Evolutionary conservation across 1,140 invertebrate genomes (phyloP).

Genomic region (Caenorhabditis brenneri): DNA sequence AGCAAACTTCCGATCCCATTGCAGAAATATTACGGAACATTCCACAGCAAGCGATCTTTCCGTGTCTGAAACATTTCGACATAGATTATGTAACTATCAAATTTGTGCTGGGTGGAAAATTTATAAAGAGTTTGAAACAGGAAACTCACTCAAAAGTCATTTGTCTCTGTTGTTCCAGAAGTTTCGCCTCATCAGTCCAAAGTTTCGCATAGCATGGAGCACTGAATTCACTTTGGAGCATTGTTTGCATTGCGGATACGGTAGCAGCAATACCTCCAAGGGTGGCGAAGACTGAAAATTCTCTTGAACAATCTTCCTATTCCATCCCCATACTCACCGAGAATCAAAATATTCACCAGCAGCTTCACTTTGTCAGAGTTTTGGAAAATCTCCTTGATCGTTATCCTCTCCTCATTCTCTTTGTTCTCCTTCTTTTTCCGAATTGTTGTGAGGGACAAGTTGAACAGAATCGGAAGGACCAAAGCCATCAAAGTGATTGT

Average conservation of each 20-base stretch:
- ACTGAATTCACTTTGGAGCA: constrained; percentile 38
- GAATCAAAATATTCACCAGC: constrained; percentile 14
- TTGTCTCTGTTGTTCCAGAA: constrained; percentile 3
- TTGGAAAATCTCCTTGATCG: constrained; percentile 7
- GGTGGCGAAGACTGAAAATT: constrained; percentile 3
- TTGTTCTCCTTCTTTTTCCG: constrained; percentile 13
- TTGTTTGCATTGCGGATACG: constrained; percentile 26
- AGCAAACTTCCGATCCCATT: constrained; percentile 7
- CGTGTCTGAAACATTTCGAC: background rate
- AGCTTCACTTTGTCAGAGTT: constrained; percentile 14
- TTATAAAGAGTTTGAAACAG: background rate
- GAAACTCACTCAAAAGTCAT: background rate
- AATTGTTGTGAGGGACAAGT: constrained; percentile 50
- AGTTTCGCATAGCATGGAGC: constrained; percentile 36
- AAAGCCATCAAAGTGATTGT: constrained; percentile 69
- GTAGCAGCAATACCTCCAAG: constrained; percentile 34
- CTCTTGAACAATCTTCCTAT: background rate
- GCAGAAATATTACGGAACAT: constrained; percentile 26
- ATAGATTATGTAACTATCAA: background rate
- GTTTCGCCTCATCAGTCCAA: background rate
- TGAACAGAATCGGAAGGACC: constrained; percentile 64
- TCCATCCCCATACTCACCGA: background rate
- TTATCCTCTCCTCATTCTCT: background rate
- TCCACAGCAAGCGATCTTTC: constrained; percentile 17
- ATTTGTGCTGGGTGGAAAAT: background rate